Conservation (phyloP, 2,113 vertebrate species). For the Caracal caracal region DNA sequence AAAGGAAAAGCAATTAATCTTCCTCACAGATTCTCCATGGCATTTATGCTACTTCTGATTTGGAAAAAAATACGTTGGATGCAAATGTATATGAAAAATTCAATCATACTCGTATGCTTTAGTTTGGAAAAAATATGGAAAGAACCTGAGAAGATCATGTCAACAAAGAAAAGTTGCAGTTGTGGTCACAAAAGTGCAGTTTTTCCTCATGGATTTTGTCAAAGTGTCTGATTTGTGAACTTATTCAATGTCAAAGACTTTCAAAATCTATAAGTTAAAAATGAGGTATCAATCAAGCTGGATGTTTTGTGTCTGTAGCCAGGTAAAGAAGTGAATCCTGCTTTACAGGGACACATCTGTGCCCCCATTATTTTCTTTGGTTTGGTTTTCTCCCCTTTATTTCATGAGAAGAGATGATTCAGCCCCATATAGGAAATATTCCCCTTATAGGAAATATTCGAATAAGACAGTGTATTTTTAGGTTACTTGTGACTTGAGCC, state of each 20-base stretch:
- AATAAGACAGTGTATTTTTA: neutral
- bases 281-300: neutral
- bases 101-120: neutral
- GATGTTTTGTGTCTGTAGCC: neutral
- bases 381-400: neutral
- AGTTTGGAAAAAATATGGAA: neutral
- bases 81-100: neutral
- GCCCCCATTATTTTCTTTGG: neutral
- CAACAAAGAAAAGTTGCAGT: neutral
- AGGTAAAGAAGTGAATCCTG: neutral
- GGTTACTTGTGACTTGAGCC: neutral
- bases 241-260: neutral
- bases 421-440: neutral
- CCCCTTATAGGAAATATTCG: neutral
- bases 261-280: neutral
- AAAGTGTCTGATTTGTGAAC: neutral
- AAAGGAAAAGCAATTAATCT: conserved; percentile 47
- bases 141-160: neutral
- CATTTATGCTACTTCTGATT: conserved; percentile 20
- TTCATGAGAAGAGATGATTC: neutral
- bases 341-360: neutral
- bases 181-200: neutral
- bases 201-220: neutral
- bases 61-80: neutral
- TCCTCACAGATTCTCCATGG: neutral